phyloP scores from a whole-genome alignment of 1,140 invertebrate species.

The Euborellia annulipes region DNA sequence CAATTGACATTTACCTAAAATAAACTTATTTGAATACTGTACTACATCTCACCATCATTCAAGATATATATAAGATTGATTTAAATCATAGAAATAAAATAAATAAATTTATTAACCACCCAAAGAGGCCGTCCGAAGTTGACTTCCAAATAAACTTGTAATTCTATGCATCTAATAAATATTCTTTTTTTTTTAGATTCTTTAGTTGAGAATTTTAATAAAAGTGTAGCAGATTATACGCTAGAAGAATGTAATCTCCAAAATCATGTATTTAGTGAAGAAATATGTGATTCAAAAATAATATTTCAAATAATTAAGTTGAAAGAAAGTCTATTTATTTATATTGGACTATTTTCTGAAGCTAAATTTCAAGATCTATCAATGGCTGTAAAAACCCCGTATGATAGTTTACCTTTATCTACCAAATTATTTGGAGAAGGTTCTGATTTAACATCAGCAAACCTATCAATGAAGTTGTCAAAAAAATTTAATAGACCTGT shows the following conservation, averaged over 20 bases:
- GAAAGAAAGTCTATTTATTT: constrained; percentile 27
- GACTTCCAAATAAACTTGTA: no score
- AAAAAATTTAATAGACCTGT: constrained; percentile 25
- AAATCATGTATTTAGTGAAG: constrained; percentile 22
- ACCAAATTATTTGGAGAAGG: constrained; percentile 27
- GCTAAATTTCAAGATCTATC: constrained; percentile 23
- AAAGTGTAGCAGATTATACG: no score
- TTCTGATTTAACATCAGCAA: constrained; percentile 21
- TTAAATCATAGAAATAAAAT: no score
- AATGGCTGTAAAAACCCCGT: constrained; percentile 21
- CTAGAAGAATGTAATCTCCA: constrained; percentile 18
- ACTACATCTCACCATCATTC: no score
- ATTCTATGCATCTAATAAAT: no score
- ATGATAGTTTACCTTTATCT: constrained; percentile 20
- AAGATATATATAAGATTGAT: no score
- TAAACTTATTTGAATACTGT: no score
- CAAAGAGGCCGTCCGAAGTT: no score
- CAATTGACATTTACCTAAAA: no score
- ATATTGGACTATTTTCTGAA: constrained; percentile 22
- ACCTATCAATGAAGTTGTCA: constrained; percentile 24
- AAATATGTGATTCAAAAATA: constrained; percentile 22
- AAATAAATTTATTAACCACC: no score
- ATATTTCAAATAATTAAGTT: constrained; percentile 26
- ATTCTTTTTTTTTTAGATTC: no score
- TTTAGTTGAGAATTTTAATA: no score